Conservation (phyloP, 2,888 invertebrate species). For the Halictus ligatus region DNA sequence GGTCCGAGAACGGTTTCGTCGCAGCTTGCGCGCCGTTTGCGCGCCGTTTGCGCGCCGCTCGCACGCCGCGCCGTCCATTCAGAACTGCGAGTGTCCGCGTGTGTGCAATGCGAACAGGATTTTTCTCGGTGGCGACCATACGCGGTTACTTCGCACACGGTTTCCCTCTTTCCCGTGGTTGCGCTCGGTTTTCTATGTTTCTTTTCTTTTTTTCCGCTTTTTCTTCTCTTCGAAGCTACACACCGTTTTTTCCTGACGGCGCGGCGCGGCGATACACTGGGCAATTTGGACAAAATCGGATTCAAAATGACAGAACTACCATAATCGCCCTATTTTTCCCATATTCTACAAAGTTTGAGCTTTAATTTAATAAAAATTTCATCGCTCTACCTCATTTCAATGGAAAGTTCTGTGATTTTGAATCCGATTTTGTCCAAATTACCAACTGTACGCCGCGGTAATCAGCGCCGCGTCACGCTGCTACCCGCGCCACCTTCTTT, state of each 20-base stretch:
- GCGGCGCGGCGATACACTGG: background rate
- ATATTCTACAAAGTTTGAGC: too few relatives aligned
- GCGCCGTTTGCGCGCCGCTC: too few relatives aligned
- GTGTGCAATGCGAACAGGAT: background rate
- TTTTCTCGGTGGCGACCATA: conserved; percentile 4
- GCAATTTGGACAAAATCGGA: too few relatives aligned
- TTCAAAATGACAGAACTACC: too few relatives aligned
- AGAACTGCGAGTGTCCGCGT: conserved; percentile 3
- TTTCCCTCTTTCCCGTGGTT: background rate
- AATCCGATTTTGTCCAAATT: too few relatives aligned
- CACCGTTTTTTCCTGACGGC: background rate
- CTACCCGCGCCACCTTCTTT: too few relatives aligned
- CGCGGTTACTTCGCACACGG: background rate
- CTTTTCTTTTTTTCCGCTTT: background rate
- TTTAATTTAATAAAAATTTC: too few relatives aligned
- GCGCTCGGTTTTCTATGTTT: background rate
- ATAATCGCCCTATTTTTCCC: too few relatives aligned
- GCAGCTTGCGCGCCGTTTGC: background rate
- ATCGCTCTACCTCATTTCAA: too few relatives aligned
- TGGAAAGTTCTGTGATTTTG: too few relatives aligned
- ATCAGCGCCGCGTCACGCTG: too few relatives aligned
- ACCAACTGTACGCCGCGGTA: too few relatives aligned
- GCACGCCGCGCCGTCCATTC: background rate
- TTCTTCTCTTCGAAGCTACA: background rate
- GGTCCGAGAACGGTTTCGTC: background rate